phyloP scores from a whole-genome alignment of 2,113 vertebrate genomes.

The Plestiodon gilberti region DNA sequence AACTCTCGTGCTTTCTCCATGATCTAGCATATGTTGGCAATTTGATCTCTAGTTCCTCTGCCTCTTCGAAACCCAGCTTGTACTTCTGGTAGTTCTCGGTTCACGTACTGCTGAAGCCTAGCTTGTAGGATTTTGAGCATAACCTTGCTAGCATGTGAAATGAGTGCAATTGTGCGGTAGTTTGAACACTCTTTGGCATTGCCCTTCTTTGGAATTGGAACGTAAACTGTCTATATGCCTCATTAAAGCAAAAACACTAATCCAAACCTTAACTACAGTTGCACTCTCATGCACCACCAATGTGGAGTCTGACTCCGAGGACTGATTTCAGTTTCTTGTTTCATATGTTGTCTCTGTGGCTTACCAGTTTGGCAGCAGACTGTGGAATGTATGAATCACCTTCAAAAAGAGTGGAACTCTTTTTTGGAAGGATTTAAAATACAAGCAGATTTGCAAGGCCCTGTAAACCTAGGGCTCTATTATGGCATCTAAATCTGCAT shows the following conservation, averaged over 20 bases:
- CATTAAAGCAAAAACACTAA: not conserved
- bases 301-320: not conserved
- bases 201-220: too few species aligned
- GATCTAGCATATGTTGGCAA: too few species aligned
- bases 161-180: too few species aligned
- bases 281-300: slow-evolving; percentile 9
- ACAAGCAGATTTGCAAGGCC: fast-evolving
- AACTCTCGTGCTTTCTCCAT: too few species aligned
- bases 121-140: too few species aligned
- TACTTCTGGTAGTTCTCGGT: too few species aligned
- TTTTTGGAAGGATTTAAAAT: not conserved
- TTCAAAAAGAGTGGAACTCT: not conserved
- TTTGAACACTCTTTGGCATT: too few species aligned
- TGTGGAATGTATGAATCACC: not conserved
- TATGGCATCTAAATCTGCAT: not conserved
- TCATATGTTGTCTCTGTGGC: not conserved
- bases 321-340: slow-evolving; percentile 28
- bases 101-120: too few species aligned
- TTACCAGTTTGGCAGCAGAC: slow-evolving; percentile 22
- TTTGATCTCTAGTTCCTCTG: too few species aligned
- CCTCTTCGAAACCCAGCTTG: too few species aligned
- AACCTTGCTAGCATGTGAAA: too few species aligned
- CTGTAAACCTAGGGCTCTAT: fast-evolving
- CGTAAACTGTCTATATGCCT: not conserved
- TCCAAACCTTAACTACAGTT: not conserved